Percentiles rank a stretch among this genome's conserved stretches.
Evolutionary conservation across 2,797 vertebrate species (phyloP).

Genomic region (Sarcophilus harrisii): DNA sequence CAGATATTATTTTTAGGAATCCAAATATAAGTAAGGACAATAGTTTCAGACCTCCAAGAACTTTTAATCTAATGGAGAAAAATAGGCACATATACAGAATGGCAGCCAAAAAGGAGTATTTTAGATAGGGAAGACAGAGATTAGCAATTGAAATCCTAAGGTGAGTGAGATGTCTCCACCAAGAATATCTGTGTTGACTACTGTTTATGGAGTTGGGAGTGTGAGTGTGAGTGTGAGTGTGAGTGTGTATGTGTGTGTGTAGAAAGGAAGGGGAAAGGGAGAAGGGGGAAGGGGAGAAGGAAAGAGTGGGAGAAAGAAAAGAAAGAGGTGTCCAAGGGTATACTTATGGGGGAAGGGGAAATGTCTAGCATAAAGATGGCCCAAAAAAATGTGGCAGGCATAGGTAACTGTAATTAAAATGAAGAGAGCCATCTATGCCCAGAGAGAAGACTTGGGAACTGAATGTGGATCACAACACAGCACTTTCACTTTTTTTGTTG

Average conservation of each 20-base stretch:
- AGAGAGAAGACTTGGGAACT: too few relatives aligned
- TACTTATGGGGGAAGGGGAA: background rate
- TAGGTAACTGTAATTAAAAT: background rate
- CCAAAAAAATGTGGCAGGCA: background rate
- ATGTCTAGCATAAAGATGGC: background rate
- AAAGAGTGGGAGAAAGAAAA: background rate
- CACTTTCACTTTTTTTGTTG: too few relatives aligned
- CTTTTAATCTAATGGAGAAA: background rate
- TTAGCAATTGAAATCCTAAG: background rate
- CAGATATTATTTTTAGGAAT: background rate
- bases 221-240: too few relatives aligned
- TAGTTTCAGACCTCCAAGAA: background rate
- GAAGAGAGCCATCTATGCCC: too few relatives aligned
- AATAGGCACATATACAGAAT: background rate
- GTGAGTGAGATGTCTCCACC: background rate
- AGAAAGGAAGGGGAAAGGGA: too few relatives aligned
- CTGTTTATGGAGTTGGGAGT: background rate
- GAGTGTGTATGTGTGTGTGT: too few relatives aligned
- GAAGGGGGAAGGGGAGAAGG: background rate
- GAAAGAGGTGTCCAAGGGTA: background rate
- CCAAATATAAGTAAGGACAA: background rate
- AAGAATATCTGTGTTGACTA: background rate
- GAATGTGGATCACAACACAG: too few relatives aligned
- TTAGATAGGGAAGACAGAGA: background rate
- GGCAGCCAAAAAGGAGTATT: background rate